Percentiles rank a stretch among this genome's conserved stretches.
Evolutionary conservation across 2,113 vertebrate genomes (phyloP).

Genomic region (Carollia perspicillata): DNA sequence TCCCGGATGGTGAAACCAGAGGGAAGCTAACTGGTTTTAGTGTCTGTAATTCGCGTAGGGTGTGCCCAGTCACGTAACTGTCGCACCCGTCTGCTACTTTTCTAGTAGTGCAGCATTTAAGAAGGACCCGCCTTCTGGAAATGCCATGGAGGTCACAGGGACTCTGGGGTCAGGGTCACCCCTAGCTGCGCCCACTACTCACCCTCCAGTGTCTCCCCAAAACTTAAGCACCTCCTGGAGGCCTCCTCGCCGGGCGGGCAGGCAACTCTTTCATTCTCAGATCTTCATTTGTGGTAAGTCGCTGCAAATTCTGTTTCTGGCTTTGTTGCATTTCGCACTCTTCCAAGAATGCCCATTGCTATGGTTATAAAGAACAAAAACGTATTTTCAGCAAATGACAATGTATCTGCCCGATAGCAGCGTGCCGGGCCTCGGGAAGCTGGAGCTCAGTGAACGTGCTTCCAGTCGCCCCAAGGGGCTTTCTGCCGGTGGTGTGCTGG

Average conservation of each 20-base stretch:
- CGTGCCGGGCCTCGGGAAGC: background rate
- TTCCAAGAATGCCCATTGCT: background rate
- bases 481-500: background rate
- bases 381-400: background rate
- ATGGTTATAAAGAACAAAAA: slow-evolving; percentile 7
- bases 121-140: background rate
- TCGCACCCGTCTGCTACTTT: background rate
- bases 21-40: background rate
- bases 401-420: background rate
- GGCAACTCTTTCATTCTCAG: background rate
- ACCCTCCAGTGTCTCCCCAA: background rate
- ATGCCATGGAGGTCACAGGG: background rate
- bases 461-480: slow-evolving; percentile 24
- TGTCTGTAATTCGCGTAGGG: background rate
- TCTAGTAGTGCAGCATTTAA: background rate
- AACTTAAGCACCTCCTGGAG: background rate
- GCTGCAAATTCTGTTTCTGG: background rate
- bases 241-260: background rate
- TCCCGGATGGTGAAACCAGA: background rate
- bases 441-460: background rate
- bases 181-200: background rate
- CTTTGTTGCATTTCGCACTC: background rate
- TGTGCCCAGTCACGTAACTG: background rate
- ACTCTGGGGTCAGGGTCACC: background rate
- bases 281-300: background rate